Conservation (phyloP, 2,797 vertebrate species). For the Lutjanus campechanus region DNA sequence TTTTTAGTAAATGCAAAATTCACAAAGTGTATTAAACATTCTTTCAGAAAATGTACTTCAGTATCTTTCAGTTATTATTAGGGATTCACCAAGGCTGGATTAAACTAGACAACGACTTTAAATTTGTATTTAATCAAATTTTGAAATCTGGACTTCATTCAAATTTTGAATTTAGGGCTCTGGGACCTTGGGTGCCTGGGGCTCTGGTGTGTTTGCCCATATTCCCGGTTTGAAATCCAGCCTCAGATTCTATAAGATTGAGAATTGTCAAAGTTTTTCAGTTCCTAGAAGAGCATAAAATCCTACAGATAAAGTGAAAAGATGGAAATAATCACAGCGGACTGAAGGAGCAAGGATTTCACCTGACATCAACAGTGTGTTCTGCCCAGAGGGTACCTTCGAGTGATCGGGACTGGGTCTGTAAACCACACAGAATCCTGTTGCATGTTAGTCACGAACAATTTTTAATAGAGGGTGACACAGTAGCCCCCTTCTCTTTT, state of each 20-base stretch:
- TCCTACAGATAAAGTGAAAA: conserved; percentile 12
- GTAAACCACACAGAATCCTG: conserved; percentile 23
- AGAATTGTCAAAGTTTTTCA: conserved; percentile 9
- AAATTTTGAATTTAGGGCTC: neutral
- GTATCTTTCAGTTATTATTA: too few relatives aligned
- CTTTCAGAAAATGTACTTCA: neutral
- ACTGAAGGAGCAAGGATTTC: conserved; percentile 13
- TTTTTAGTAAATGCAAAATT: neutral
- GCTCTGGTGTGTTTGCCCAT: too few relatives aligned
- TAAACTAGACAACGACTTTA: conserved; percentile 1
- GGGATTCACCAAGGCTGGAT: neutral
- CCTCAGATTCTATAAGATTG: neutral
- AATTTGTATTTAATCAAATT: too few relatives aligned
- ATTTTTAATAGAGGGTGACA: conserved; percentile 39
- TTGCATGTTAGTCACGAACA: conserved; percentile 30
- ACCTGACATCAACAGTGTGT: conserved; percentile 13
- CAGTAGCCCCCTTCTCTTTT: conserved; percentile 29
- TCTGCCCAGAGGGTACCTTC: conserved; percentile 2
- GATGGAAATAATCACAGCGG: conserved; percentile 5
- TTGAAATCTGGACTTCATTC: too few relatives aligned
- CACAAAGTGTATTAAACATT: neutral
- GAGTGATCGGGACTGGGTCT: conserved; percentile 2
- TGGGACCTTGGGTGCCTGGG: neutral
- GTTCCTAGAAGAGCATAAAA: conserved; percentile 20
- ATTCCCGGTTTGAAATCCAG: conserved; percentile 5